Evolutionary conservation across 2,888 invertebrate species (phyloP).

Genomic region (Xylophagus ater): DNA sequence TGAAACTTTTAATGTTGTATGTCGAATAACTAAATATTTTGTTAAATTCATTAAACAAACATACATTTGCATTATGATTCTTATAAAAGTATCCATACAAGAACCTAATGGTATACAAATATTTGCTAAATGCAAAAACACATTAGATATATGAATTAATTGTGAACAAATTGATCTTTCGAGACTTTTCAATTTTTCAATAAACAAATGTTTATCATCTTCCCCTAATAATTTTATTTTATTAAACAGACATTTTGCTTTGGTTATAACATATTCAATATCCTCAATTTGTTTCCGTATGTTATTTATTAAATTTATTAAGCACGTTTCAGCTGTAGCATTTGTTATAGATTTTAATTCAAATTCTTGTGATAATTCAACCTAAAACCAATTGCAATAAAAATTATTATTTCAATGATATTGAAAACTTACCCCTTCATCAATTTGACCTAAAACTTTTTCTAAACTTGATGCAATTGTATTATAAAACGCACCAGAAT

Average conservation of each 20-base stretch:
- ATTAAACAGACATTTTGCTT: conserved; percentile 40
- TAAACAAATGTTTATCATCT: conserved; percentile 37
- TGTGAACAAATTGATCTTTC: conserved; percentile 49
- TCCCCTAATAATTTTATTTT: conserved; percentile 40
- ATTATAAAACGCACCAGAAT: conserved; percentile 33
- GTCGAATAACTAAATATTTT: conserved; percentile 47
- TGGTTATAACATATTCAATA: conserved; percentile 34
- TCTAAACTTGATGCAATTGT: conserved; percentile 30
- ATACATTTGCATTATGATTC: conserved; percentile 45
- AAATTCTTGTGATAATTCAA: conserved; percentile 17
- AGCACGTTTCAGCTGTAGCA: conserved; percentile 26
- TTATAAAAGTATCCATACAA: conserved; percentile 45
- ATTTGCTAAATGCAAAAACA: conserved; percentile 43
- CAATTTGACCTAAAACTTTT: conserved; percentile 25
- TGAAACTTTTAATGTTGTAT: conserved; percentile 29
- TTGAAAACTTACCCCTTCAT: conserved; percentile 19
- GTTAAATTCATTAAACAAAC: conserved; percentile 44
- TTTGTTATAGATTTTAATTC: conserved; percentile 29
- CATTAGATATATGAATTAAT: conserved; percentile 43
- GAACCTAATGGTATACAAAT: conserved; percentile 43
- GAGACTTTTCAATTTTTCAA: conserved; percentile 41
- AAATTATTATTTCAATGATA: not conserved
- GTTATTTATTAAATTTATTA: conserved; percentile 27
- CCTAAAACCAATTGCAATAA: conserved; percentile 7
- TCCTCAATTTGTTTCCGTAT: conserved; percentile 33